Percentiles rank a stretch among this genome's conserved stretches.
Conservation (phyloP, 2,888 invertebrate species). For the Trichogramma dendrolimi region DNA sequence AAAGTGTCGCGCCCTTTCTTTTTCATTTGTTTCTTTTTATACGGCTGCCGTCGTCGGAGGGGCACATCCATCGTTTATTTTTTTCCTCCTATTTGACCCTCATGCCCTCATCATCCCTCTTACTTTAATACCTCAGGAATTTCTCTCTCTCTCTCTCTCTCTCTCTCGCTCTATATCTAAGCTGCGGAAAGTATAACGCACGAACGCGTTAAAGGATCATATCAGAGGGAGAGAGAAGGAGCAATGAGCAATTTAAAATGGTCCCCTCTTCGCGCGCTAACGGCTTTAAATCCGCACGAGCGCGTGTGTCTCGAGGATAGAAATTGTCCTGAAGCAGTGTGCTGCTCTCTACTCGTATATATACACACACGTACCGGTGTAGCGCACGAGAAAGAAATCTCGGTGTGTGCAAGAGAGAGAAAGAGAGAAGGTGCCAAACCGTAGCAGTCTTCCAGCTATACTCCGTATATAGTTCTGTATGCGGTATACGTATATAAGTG, state of each 20-base stretch:
- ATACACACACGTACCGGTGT: no score
- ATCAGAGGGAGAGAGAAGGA: slow-evolving; percentile 1
- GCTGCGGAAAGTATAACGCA: neutral
- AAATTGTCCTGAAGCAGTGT: slow-evolving; percentile 6
- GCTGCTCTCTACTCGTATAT: no score
- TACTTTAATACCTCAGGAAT: no score
- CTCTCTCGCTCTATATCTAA: neutral
- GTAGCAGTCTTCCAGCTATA: neutral
- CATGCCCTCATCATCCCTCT: no score
- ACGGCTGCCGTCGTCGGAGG: no score
- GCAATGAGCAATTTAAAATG: slow-evolving; percentile 22
- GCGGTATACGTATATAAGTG: neutral
- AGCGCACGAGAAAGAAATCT: slow-evolving; percentile 8
- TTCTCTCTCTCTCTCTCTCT: neutral
- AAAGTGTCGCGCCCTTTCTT: no score
- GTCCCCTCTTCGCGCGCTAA: slow-evolving; percentile 7
- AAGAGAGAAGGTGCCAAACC: no score
- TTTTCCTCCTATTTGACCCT: no score
- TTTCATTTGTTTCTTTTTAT: no score
- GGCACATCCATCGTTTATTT: no score
- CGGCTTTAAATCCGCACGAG: slow-evolving; percentile 19
- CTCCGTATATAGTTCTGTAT: neutral
- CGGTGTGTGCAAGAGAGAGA: neutral
- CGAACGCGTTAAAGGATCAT: slow-evolving; percentile 14
- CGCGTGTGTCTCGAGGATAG: slow-evolving; percentile 3